Evolutionary conservation across 2,113 vertebrate genomes (phyloP).

Genomic region (Platysternon megacephalum): DNA sequence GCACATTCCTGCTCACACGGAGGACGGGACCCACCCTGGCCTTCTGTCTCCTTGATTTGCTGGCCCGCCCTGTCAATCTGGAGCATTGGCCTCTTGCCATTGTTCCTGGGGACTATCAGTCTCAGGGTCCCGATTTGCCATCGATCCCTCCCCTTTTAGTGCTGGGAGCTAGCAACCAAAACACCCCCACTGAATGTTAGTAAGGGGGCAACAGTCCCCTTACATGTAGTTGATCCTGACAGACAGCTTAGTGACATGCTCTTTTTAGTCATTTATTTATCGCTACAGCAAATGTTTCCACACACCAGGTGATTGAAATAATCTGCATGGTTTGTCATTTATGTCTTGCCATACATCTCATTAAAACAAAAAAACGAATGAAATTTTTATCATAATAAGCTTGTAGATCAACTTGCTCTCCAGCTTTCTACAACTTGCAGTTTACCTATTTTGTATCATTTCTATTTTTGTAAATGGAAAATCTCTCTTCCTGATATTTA

Average conservation of each 20-base stretch:
- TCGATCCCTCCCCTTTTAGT: too few relatives aligned
- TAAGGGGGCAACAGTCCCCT: too few relatives aligned
- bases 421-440: not conserved
- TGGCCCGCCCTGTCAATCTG: too few relatives aligned
- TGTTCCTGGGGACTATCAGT: too few relatives aligned
- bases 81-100: too few relatives aligned
- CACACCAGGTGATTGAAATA: constrained; percentile 39
- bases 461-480: not conserved
- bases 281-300: constrained; percentile 18
- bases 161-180: too few relatives aligned
- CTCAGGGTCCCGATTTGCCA: too few relatives aligned
- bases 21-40: too few relatives aligned
- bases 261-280: not conserved
- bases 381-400: not conserved
- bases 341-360: constrained; percentile 10
- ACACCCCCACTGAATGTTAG: too few relatives aligned
- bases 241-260: not conserved
- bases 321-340: constrained; percentile 29
- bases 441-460: not conserved
- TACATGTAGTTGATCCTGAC: not conserved
- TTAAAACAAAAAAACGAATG: not conserved
- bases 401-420: not conserved
- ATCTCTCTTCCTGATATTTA: not conserved
- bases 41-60: too few relatives aligned
- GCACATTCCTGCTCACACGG: too few relatives aligned